Base-by-base conservation (phyloP, 2,888 invertebrate species). In the Troilus luridus region DNA sequence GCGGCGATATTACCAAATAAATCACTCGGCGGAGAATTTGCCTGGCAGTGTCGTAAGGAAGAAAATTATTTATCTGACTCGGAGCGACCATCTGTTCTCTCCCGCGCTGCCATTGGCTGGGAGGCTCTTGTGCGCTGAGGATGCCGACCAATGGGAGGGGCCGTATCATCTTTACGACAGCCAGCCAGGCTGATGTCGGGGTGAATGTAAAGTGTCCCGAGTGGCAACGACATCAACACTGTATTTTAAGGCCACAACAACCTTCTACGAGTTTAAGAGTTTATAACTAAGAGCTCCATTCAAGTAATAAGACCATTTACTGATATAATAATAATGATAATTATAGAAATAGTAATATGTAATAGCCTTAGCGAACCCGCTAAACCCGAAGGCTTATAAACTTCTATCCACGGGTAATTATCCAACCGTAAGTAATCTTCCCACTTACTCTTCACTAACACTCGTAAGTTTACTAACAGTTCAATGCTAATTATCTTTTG, bases 11-110 rank as follows among this genome's bases (percentile, higher is more conserved):
- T 64, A 8, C 10, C 64, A 10, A n/a, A 64, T 64, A 64, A 64
- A 64, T 64, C 64, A 64, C 64, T n/a, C n/a, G n/a, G 9, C 0
- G n/a, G n/a, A 64, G 64, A 64, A 64, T 64, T 64, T 64, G 64
- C 64, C 64, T 64, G 64, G n/a, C 64, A n/a, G 64, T 64, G 64
- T 64, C n/a, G 64, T 64, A 67, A 67, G 67, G 14, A 67, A 67
- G 24, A 24, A 24, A 67, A 67, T 67, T 67, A 67, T 67, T 67
- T 27, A 67, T 67, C 24, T 24, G 24, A 27, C 67, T 67, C 24
- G 67, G 24, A 67, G 67, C 24, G 67, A 67, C 67, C 67, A 67
- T 67, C 67, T 67, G 67, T 27, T 67, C 24, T 8, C 24, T 67
- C 14, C 14, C 67, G 24, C 67, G 6, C 14, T 27, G 0, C 67